Conservation (phyloP, 2,888 invertebrate species). For the Himalopsyche tibetana region DNA sequence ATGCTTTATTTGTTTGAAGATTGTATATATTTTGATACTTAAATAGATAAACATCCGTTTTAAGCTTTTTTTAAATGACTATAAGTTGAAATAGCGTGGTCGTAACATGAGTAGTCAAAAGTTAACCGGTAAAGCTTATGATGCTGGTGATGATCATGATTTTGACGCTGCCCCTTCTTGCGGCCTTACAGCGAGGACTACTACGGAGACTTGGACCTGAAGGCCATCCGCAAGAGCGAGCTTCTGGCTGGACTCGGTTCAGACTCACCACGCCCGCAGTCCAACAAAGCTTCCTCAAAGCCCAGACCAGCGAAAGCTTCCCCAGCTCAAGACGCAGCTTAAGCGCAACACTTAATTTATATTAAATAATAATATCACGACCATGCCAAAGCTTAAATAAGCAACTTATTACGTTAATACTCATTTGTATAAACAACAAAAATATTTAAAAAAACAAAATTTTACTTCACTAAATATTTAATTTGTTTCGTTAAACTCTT, state of each 20-base stretch:
- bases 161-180: constrained; percentile 61
- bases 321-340: constrained; percentile 27
- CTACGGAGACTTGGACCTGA: constrained; percentile 96
- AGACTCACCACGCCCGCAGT: constrained; percentile 75
- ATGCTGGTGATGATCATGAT: constrained; percentile 38
- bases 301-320: constrained; percentile 76
- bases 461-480: no score
- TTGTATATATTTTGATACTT: no score
- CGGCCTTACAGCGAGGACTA: constrained; percentile 92
- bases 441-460: no score
- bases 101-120: constrained; percentile 21
- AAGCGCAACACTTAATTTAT: constrained; percentile 66
- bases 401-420: neutral
- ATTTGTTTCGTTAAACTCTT: no score
- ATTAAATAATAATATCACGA: constrained; percentile 66
- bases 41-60: no score
- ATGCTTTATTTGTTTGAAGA: no score
- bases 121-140: constrained; percentile 44
- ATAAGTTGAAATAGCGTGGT: neutral
- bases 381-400: neutral
- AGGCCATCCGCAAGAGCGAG: constrained; percentile 96
- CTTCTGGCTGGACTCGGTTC: constrained; percentile 87
- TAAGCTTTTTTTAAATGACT: no score
- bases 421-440: no score
- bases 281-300: constrained; percentile 76